Conservation (phyloP, 2,113 vertebrate genomes). For the Paramormyrops kingsleyae region DNA sequence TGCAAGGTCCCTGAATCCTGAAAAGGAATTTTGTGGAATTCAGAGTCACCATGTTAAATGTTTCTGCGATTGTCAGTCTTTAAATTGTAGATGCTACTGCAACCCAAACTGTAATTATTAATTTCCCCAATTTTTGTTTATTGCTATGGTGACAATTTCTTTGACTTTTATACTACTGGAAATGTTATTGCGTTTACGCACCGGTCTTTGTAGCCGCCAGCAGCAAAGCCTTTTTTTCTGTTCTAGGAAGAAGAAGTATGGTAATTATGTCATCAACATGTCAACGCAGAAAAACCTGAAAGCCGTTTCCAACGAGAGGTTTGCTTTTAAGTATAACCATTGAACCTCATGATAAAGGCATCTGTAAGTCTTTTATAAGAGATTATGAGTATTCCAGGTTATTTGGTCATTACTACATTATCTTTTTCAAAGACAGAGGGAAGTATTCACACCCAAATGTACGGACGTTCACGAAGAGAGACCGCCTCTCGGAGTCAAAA, state of each 20-base stretch:
- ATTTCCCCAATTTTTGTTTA: not conserved
- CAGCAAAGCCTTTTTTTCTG: not conserved
- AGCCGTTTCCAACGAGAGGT: not conserved
- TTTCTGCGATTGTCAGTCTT: not conserved
- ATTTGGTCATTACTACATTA: not conserved
- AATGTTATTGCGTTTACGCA: not conserved
- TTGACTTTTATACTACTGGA: not conserved
- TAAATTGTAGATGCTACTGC: not conserved
- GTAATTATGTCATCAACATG: not conserved
- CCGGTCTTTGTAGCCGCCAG: not conserved
- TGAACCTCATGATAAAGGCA: not conserved
- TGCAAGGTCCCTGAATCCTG: too few relatives aligned
- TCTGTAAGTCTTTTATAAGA: not conserved
- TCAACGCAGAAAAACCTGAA: not conserved
- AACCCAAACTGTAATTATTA: not conserved
- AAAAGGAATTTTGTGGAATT: too few relatives aligned
- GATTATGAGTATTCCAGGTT: not conserved
- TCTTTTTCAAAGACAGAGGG: not conserved
- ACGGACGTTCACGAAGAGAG: not conserved
- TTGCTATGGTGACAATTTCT: not conserved
- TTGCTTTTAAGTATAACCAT: not conserved
- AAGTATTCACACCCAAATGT: not conserved
- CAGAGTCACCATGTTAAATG: too few relatives aligned
- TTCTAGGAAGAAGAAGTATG: not conserved
- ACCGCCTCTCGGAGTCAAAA: not conserved